Base-by-base conservation (phyloP, 2,888 invertebrate species). In the Eilema sororculum region DNA sequence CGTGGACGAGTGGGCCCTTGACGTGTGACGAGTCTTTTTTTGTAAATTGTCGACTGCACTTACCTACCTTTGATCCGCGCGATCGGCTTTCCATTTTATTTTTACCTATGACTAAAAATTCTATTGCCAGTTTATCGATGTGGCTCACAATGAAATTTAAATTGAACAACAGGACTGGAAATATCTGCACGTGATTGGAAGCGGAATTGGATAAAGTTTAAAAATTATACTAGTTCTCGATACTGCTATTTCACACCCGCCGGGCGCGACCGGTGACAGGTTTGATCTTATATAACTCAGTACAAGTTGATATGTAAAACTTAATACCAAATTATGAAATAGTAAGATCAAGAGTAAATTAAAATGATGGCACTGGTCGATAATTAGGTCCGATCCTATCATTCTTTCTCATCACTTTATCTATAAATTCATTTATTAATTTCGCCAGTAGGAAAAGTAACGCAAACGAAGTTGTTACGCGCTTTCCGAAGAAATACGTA, bases 131-230 rank as follows among this genome's bases (percentile, higher is more conserved):
- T 46, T 46, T 20, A 46, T 46, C 46, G 46, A 16, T 24, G 4
- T 24, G 24, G 22, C 52, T 24, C 62, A 56, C 0, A 62, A 57
- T n/a, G 13, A 57, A 13, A 68, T 57, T 13, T n/a, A 57, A 58
- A 57, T 63, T 28, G 41, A 60, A 61, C 60, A 56, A 56, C n/a
- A 37, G 20, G 24, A 30, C 22, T 20, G 25, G 56, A 25, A 57
- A 57, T n/a, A 62, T 68, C 63, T 57, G 41, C 63, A 68, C 37
- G 68, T 28, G 62, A 63, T 63, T 22, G 37, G 41, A 68, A 57
- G 41, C 41, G 25, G 63, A 37, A 63, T 63, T 52, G 52, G 52
- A 52, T 52, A 9, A 52, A 68, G 62, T 62, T 68, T 57, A 37
- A 57, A 57, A 68, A 63, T 63, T 68, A 68, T 62, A 68, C 68